Conservation (phyloP, 2,113 vertebrate species). For the Dromiciops gliroides region DNA sequence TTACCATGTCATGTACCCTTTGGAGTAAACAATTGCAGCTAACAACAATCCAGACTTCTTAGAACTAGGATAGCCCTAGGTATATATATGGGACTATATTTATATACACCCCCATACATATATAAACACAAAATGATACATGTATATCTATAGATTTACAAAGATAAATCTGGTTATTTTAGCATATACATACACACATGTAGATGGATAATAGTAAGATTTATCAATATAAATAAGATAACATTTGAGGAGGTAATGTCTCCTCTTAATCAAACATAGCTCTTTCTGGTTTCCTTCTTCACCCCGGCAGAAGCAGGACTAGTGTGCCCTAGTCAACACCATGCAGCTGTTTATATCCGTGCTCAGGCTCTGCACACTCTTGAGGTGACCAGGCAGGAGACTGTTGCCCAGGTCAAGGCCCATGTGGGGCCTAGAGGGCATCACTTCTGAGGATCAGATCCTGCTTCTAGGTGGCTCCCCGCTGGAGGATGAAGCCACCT, state of each 20-base stretch:
- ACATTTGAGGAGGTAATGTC: neutral
- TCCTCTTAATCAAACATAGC: neutral
- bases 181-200: neutral
- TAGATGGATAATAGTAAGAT: neutral
- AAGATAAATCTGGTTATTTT: neutral
- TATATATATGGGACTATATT: fast-evolving
- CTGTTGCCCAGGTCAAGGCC: no score
- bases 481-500: no score
- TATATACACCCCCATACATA: neutral
- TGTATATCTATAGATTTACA: neutral
- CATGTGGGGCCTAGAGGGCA: no score
- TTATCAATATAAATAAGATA: neutral
- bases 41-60: slow-evolving; percentile 77
- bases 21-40: slow-evolving; percentile 67
- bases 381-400: no score
- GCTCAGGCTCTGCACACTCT: no score
- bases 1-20: slow-evolving; percentile 68
- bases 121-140: no score
- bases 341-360: no score
- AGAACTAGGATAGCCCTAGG: slow-evolving; percentile 76
- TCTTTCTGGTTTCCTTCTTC: no score
- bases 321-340: no score
- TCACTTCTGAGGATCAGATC: no score
- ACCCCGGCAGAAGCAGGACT: no score
- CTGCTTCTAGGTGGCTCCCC: no score